These are phyloP conservation scores for Epirrhoe tristata DNA, from an alignment of 2,888 invertebrate species.

Conservation along the genomic window DNA sequence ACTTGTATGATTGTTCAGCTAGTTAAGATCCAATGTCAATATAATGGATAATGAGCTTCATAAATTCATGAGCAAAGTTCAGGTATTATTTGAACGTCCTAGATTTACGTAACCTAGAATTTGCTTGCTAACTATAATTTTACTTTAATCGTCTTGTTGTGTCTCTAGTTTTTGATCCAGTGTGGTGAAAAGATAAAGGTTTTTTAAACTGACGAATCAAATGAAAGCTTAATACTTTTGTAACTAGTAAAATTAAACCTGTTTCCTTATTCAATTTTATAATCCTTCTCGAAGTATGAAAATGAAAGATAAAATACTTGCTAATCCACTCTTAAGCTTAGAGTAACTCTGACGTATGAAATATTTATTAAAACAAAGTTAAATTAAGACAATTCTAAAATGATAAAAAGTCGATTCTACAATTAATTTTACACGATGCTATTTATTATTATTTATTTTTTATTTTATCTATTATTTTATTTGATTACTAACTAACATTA, in stretches of 20 bases:
- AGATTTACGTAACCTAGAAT: neutral
- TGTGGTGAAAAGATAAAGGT: too few species aligned
- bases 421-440: too few species aligned
- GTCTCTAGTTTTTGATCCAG: too few species aligned
- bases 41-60: constrained; percentile 2
- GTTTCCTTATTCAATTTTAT: neutral
- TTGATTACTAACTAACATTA: too few species aligned
- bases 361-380: constrained; percentile 13
- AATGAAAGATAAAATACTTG: constrained; percentile 1
- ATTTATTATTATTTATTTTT: too few species aligned
- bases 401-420: neutral
- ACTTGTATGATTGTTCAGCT: constrained; percentile 12
- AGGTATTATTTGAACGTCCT: neutral
- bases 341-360: constrained; percentile 17
- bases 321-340: constrained; percentile 8
- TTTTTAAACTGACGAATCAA: too few species aligned
- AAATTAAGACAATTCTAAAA: neutral
- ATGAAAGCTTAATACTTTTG: neutral
- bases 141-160: too few species aligned
- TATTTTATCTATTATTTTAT: too few species aligned
- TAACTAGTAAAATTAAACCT: neutral
- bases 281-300: constrained; percentile 13
- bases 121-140: too few species aligned
- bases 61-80: constrained; percentile 4
- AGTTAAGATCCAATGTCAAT: constrained; percentile 11